phyloP scores from a whole-genome alignment of 2,888 invertebrate species.

The Lasioglossum leucozonium region DNA sequence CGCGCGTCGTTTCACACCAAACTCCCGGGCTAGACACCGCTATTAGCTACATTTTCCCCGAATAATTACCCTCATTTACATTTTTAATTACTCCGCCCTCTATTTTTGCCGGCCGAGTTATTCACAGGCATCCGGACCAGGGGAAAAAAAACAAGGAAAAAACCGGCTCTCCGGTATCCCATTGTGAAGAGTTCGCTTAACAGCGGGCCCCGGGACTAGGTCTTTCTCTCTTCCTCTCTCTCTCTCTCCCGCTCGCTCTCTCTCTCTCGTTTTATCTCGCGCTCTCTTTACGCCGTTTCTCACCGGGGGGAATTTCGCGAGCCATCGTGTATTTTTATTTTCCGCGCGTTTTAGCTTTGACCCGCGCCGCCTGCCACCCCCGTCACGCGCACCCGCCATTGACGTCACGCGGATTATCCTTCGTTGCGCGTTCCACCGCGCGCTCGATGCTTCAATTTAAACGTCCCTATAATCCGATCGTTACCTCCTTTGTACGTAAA shows the following conservation, averaged over 20 bases:
- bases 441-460: constrained; percentile 42
- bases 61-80: constrained; percentile 59
- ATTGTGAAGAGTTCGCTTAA: constrained; percentile 46
- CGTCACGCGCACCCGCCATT: not conserved
- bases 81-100: constrained; percentile 46
- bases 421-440: constrained; percentile 30
- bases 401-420: constrained; percentile 50
- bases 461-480: constrained; percentile 43
- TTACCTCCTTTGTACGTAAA: constrained; percentile 29
- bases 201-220: constrained; percentile 3
- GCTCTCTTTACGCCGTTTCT: constrained; percentile 30
- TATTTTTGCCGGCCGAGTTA: constrained; percentile 29
- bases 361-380: constrained; percentile 8
- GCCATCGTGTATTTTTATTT: constrained; percentile 35
- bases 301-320: constrained; percentile 37
- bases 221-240: not conserved
- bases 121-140: constrained; percentile 7
- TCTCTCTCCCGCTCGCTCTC: not conserved
- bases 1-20: constrained; percentile 24
- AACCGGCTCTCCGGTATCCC: not conserved
- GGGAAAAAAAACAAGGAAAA: constrained; percentile 7
- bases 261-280: not conserved
- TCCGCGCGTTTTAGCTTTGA: constrained; percentile 30
- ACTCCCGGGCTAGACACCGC: constrained; percentile 22
- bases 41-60: constrained; percentile 45